Evolutionary conservation across 2,888 invertebrate genomes (phyloP).

Genomic region (Tetragonisca angustula): DNA sequence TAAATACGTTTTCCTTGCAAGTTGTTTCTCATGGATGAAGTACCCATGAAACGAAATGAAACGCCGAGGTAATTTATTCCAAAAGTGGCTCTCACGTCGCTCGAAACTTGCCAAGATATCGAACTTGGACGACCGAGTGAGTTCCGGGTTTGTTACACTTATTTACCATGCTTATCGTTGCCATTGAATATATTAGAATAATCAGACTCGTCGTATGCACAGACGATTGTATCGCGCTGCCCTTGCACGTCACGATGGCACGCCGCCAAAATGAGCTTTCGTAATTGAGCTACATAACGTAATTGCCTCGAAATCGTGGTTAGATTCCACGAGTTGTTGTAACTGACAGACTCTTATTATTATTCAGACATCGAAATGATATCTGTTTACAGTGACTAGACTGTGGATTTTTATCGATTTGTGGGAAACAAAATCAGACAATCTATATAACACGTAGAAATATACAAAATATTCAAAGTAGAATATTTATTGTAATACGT

Average conservation of each 20-base stretch:
- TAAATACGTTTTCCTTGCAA: background rate
- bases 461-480: too few species aligned
- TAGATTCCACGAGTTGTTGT: background rate
- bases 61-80: slow-evolving; percentile 19
- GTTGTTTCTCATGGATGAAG: background rate
- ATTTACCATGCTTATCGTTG: slow-evolving; percentile 35
- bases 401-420: too few species aligned
- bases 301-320: slow-evolving; percentile 1
- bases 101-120: slow-evolving; percentile 31
- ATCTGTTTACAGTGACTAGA: too few species aligned
- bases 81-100: background rate
- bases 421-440: too few species aligned
- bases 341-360: too few species aligned
- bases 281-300: slow-evolving; percentile 7
- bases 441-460: too few species aligned
- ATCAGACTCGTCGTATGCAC: slow-evolving; percentile 15
- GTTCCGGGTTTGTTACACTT: slow-evolving; percentile 28
- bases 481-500: too few species aligned
- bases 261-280: slow-evolving; percentile 25
- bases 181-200: slow-evolving; percentile 40
- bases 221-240: slow-evolving; percentile 19
- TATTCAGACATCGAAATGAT: too few species aligned
- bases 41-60: background rate
- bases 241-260: slow-evolving; percentile 10
- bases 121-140: slow-evolving; percentile 4